Conservation (phyloP, 2,113 vertebrate genomes). For the Addax nasomaculatus region DNA sequence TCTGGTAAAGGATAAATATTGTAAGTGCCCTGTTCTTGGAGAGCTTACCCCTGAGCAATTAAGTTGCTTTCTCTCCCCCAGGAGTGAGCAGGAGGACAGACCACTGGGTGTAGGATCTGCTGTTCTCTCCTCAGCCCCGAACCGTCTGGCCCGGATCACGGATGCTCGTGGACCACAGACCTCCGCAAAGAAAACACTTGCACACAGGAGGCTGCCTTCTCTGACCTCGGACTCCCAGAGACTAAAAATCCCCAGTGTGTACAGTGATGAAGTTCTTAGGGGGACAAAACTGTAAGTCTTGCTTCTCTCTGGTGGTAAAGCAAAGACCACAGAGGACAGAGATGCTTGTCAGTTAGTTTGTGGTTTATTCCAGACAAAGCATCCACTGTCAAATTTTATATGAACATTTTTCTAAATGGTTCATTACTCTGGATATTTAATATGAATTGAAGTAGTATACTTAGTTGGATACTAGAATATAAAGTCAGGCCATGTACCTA, state of each 20-base stretch:
- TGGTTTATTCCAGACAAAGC: not conserved
- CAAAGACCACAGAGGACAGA: not conserved
- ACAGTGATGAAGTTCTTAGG: constrained; percentile 77
- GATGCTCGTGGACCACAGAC: constrained; percentile 26
- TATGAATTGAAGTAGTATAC: not conserved
- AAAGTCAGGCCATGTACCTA: not conserved
- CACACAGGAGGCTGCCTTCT: constrained; percentile 77
- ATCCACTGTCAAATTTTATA: not conserved
- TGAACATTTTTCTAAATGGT: not conserved
- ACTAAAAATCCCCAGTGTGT: constrained; percentile 75
- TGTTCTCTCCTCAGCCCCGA: constrained; percentile 39
- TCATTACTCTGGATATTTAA: not conserved
- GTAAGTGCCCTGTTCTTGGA: accelerated
- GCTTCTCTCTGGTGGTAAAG: constrained; percentile 30
- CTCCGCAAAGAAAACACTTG: constrained; percentile 74
- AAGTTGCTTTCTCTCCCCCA: constrained; percentile 38
- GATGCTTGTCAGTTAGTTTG: not conserved
- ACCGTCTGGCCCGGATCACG: not conserved
- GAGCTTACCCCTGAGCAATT: not conserved
- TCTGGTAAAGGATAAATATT: accelerated
- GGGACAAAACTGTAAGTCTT: constrained; percentile 85
- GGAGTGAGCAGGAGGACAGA: constrained; percentile 82
- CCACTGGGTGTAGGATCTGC: not conserved
- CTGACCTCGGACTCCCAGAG: constrained; percentile 75
- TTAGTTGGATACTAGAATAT: not conserved